Percentiles rank a stretch among this genome's conserved stretches.
Conservation (phyloP, 2,113 vertebrate species). For the Strix uralensis region DNA sequence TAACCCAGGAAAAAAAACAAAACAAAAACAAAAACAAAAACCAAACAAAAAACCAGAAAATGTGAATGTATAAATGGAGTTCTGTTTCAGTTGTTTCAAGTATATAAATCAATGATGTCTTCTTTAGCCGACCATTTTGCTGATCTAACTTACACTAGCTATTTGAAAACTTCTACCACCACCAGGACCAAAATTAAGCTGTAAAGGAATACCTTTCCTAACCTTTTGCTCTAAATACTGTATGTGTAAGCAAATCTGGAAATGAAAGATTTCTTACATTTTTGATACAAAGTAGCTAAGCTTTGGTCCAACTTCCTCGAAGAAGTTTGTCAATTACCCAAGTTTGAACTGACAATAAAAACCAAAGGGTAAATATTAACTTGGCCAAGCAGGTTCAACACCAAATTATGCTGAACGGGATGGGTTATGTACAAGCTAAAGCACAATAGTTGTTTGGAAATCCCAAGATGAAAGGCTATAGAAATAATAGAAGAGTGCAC, state of each 20-base stretch:
- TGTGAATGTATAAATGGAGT: background rate
- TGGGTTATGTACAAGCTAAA: background rate
- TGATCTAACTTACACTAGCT: background rate
- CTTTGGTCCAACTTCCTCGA: background rate
- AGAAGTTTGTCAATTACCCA: background rate
- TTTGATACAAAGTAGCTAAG: background rate
- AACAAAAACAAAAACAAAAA: too few species aligned
- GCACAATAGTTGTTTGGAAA: background rate
- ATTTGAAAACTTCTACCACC: background rate
- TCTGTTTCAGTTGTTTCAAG: background rate
- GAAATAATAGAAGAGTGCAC: background rate
- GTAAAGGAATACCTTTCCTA: background rate
- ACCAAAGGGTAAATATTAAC: background rate
- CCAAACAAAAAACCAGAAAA: background rate
- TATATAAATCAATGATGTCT: background rate
- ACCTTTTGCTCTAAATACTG: background rate
- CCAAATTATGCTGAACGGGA: background rate
- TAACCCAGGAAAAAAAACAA: background rate
- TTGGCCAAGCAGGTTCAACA: background rate
- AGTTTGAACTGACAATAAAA: background rate
- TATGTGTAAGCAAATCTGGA: background rate
- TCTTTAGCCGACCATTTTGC: background rate
- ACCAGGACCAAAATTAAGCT: background rate
- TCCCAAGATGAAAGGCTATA: background rate
- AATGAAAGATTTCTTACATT: background rate